Evolutionary conservation across 2,113 vertebrate genomes (phyloP), one percentile per base, ranked within the genome.

Genomic region (Erythrocercus mccallii): DNA sequence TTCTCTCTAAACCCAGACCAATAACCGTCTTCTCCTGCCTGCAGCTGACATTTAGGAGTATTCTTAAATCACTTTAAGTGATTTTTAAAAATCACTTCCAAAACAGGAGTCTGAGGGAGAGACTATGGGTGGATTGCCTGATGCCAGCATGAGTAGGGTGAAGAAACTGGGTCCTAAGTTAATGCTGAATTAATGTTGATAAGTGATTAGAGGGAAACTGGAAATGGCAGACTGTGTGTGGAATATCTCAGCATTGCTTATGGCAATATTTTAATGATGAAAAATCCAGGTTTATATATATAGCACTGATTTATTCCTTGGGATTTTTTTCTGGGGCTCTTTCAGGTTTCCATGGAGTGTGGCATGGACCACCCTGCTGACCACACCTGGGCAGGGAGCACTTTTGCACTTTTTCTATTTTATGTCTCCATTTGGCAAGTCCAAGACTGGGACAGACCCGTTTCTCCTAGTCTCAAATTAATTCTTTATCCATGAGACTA

Each of bases 31-130:
- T 94, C 68, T 88, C 44, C 86, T 93, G 94, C 86, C 76, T 86
- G 86, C 72, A 96, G 90, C 86, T 96, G 94, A 96, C 93, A 94
- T 90, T 97, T 96, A 84, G 60, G 72, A 91, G 70, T 81, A 84
- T 90, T 94, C 90, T 92, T 97, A 92, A 94, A 96, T 94, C 88
- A 93, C 40, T 86, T 78, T 68, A 82, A 96, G 82, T 90, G 88
- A 96, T 95, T 96, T 96, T 96, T 74, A 96, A 97, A 96, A 96
- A 93, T 88, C 71, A 66, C 48, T 95, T 96, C 77, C 87, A 88
- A 95, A 96, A 94, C 91, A 79, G 76, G 82, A 92, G 30, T 89
- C 54, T 81, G 65, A 89, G 47, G 64, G 62, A 95, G 53, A 73
- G n/a, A 82, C 85, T 71, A 37, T 50, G 85, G 81, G 47, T 95